Conservation (phyloP, 2,888 invertebrate genomes). For the Stenichneumon culpator region DNA sequence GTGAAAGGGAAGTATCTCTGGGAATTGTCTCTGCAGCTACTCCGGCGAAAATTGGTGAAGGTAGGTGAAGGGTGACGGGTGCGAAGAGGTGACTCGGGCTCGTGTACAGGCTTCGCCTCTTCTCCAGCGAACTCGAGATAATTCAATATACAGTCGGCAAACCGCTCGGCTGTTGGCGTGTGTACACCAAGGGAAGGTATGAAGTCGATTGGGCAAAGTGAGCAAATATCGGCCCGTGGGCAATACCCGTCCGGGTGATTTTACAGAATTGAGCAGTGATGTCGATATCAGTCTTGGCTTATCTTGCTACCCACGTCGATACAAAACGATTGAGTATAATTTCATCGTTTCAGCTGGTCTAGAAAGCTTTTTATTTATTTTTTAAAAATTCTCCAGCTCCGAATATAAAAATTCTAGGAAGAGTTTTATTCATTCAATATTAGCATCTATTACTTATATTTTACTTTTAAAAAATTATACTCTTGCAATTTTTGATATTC, state of each 20-base stretch:
- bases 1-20: not conserved
- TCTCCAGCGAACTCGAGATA: constrained; percentile 25
- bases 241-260: not conserved
- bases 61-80: too few species aligned
- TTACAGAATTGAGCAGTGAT: not conserved
- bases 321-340: not conserved
- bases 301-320: not conserved
- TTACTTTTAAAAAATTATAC: too few species aligned
- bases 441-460: too few species aligned
- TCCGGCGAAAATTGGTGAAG: constrained; percentile 7
- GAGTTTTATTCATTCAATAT: too few species aligned
- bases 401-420: too few species aligned
- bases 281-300: not conserved
- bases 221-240: not conserved
- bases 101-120: constrained; percentile 16
- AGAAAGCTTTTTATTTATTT: too few species aligned
- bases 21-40: constrained; percentile 6
- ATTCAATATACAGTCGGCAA: constrained; percentile 17
- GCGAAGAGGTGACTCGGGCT: not conserved
- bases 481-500: too few species aligned
- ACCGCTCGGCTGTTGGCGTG: constrained; percentile 11
- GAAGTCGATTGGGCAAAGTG: constrained; percentile 6
- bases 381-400: too few species aligned
- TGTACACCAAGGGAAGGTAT: not conserved
- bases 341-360: not conserved